A percentile compares a stretch with the other conserved stretches of the same genome.
These are phyloP conservation scores for Istiophorus platypterus DNA, from an alignment of 2,113 vertebrate species.

Conservation along the genomic window DNA sequence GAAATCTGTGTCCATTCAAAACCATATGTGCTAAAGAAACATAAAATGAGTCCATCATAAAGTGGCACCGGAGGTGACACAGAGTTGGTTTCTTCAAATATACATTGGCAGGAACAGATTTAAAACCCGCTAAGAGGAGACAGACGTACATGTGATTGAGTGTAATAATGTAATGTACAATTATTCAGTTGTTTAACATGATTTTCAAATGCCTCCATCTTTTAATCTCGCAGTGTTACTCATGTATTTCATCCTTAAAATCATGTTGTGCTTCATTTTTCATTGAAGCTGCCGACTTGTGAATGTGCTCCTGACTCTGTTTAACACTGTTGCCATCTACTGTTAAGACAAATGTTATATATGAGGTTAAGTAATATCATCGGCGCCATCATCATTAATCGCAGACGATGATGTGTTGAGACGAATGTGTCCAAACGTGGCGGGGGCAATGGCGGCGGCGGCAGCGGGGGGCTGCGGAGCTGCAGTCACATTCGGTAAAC, in stretches of 20 bases:
- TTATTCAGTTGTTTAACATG: too few relatives aligned
- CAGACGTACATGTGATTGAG: background rate
- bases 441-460: too few relatives aligned
- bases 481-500: slow-evolving; percentile 29
- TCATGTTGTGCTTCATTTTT: background rate
- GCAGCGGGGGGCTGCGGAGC: background rate
- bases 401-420: slow-evolving; percentile 1
- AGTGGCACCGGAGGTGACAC: background rate
- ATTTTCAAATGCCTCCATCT: background rate
- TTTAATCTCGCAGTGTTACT: too few relatives aligned
- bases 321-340: background rate
- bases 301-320: background rate
- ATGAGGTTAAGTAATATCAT: slow-evolving; percentile 7
- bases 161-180: background rate
- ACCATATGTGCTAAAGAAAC: too few relatives aligned
- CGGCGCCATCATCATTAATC: background rate
- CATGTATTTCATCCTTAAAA: background rate
- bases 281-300: background rate
- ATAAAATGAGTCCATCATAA: too few relatives aligned
- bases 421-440: slow-evolving; percentile 27
- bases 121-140: background rate
- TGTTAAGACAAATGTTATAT: background rate
- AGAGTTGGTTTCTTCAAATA: background rate
- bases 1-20: too few relatives aligned
- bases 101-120: background rate